These are phyloP conservation scores for Callosobruchus maculatus DNA, from an alignment of 2,888 invertebrate species.

Conservation along the genomic window DNA sequence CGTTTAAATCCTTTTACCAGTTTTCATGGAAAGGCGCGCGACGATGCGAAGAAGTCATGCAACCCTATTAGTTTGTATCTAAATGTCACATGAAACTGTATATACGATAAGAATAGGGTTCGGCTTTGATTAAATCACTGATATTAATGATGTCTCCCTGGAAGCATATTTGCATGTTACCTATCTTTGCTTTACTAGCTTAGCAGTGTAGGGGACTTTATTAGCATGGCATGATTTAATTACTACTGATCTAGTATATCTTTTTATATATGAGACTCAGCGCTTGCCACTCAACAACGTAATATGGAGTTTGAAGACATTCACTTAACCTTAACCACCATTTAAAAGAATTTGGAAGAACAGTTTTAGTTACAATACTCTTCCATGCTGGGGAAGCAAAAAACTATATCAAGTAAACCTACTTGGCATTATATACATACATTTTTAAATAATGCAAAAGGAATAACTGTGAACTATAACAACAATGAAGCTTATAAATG, in stretches of 20 bases:
- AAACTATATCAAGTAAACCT: too few species aligned
- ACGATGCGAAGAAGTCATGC: neutral
- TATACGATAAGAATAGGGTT: neutral
- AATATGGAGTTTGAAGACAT: too few species aligned
- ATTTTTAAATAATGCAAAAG: too few species aligned
- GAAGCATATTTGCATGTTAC: neutral
- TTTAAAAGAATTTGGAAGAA: too few species aligned
- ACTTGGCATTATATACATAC: too few species aligned
- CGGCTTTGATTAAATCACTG: neutral
- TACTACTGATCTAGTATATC: neutral
- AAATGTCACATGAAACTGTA: neutral
- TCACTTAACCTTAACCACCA: too few species aligned
- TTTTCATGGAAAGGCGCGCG: neutral
- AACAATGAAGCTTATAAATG: too few species aligned
- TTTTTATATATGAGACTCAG: too few species aligned
- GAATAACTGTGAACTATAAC: too few species aligned
- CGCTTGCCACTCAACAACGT: too few species aligned
- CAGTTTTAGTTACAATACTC: too few species aligned
- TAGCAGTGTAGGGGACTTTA: neutral
- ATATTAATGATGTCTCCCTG: neutral
- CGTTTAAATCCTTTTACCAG: neutral
- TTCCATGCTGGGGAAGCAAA: too few species aligned
- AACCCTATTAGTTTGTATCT: neutral
- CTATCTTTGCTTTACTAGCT: neutral
- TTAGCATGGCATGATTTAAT: neutral